A percentile compares a stretch with the other conserved stretches of the same genome.
phyloP scores from a whole-genome alignment of 2,888 invertebrate species.

The Temnothorax unifasciatus region DNA sequence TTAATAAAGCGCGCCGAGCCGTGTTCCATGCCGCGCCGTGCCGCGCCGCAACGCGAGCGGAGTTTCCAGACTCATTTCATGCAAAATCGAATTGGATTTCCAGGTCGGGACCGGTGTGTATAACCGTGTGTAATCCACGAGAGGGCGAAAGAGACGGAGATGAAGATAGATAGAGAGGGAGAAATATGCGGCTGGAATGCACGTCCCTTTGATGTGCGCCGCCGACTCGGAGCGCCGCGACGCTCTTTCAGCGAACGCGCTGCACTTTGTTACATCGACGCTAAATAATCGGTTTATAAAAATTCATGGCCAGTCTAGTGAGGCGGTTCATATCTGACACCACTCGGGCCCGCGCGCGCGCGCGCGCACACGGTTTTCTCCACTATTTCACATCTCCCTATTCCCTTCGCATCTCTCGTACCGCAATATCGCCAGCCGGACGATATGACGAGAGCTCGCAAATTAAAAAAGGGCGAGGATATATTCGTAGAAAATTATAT shows the following conservation, averaged over 20 bases:
- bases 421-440: slow-evolving; percentile 30
- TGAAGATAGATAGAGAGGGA: slow-evolving; percentile 27
- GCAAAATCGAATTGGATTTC: slow-evolving; percentile 85
- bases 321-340: slow-evolving; percentile 74
- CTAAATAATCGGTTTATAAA: slow-evolving; percentile 85
- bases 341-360: slow-evolving; percentile 45
- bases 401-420: slow-evolving; percentile 10
- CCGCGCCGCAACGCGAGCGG: slow-evolving; percentile 68
- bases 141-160: slow-evolving; percentile 23
- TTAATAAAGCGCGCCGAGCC: slow-evolving; percentile 81
- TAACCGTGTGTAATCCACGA: slow-evolving; percentile 62
- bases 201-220: slow-evolving; percentile 83
- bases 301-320: slow-evolving; percentile 80
- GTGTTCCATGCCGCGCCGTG: slow-evolving; percentile 63
- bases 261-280: slow-evolving; percentile 82
- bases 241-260: slow-evolving; percentile 62
- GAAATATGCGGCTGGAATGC: slow-evolving; percentile 57
- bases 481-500: neutral
- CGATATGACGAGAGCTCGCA: slow-evolving; percentile 70
- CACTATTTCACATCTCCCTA: neutral
- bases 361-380: slow-evolving; percentile 43
- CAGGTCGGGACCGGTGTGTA: slow-evolving; percentile 76
- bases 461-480: slow-evolving; percentile 64
- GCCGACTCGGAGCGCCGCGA: slow-evolving; percentile 61
- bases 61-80: slow-evolving; percentile 84